Conservation (phyloP, 1,140 invertebrate species). For the Stenopsyche tienmushanensis region DNA sequence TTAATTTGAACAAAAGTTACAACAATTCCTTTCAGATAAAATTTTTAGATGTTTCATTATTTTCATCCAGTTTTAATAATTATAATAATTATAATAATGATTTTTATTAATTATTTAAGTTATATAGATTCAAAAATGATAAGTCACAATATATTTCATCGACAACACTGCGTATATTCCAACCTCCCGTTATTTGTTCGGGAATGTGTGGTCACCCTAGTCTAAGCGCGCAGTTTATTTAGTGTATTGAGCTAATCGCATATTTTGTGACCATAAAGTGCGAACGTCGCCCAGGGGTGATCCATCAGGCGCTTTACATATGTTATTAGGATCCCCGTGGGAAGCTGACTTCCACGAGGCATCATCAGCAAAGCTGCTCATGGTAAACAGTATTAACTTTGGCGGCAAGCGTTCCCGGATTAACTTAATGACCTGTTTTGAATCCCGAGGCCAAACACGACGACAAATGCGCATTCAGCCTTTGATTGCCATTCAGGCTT, state of each 20-base stretch:
- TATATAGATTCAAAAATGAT: too few relatives aligned
- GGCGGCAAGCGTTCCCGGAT: conserved; percentile 23
- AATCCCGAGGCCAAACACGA: conserved; percentile 6
- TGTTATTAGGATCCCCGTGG: conserved; percentile 39
- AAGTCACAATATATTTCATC: too few relatives aligned
- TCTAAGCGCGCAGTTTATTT: conserved; percentile 23
- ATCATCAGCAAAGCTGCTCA: neutral
- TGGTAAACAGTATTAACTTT: conserved; percentile 14
- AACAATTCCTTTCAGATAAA: too few relatives aligned
- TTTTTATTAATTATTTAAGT: too few relatives aligned
- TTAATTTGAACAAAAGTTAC: too few relatives aligned
- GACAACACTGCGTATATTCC: too few relatives aligned
- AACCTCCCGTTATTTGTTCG: too few relatives aligned
- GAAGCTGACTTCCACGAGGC: conserved; percentile 23
- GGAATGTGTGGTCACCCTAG: conserved; percentile 17
- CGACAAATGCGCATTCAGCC: conserved; percentile 14
- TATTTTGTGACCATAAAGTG: conserved; percentile 37
- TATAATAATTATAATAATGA: too few relatives aligned
- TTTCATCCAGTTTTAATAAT: too few relatives aligned
- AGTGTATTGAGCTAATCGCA: conserved; percentile 30
- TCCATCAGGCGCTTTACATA: conserved; percentile 40
- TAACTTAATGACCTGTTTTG: conserved; percentile 29
- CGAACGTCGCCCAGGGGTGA: conserved; percentile 22
- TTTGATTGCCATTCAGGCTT: neutral
- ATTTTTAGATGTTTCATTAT: too few relatives aligned